Conservation (phyloP, 1,140 invertebrate genomes). For the Aethina tumida region DNA sequence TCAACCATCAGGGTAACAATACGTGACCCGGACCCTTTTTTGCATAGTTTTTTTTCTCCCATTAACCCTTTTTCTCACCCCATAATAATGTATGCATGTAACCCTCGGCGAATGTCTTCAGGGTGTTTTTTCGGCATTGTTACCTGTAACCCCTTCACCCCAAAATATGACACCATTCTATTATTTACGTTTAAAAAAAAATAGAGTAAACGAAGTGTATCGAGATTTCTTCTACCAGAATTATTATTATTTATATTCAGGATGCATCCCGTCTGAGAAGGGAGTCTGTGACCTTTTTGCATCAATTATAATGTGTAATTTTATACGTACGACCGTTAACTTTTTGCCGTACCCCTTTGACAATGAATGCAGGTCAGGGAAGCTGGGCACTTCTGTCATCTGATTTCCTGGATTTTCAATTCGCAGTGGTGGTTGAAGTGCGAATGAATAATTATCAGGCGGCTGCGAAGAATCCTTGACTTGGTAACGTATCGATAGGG, state of each 20-base stretch:
- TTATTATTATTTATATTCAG: no score
- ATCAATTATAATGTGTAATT: slow-evolving; percentile 28
- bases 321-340: slow-evolving; percentile 22
- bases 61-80: slow-evolving; percentile 35
- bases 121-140: slow-evolving; percentile 34
- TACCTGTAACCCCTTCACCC: slow-evolving; percentile 32
- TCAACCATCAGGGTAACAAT: no score
- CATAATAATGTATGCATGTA: slow-evolving; percentile 31
- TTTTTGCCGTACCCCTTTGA: slow-evolving; percentile 8
- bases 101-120: slow-evolving; percentile 34
- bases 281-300: slow-evolving; percentile 24
- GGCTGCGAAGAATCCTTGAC: no score
- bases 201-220: slow-evolving; percentile 35
- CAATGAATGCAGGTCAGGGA: no score
- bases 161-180: slow-evolving; percentile 35
- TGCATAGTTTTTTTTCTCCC: slow-evolving; percentile 36
- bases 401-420: no score
- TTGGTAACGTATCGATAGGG: no score
- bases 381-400: no score
- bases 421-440: no score
- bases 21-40: slow-evolving; percentile 34
- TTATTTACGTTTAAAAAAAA: slow-evolving; percentile 29
- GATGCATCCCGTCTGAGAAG: slow-evolving; percentile 12
- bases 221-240: slow-evolving; percentile 29
- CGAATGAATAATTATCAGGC: no score